Conservation (phyloP, 2,797 vertebrate genomes). For the Garrulus glandarius region DNA sequence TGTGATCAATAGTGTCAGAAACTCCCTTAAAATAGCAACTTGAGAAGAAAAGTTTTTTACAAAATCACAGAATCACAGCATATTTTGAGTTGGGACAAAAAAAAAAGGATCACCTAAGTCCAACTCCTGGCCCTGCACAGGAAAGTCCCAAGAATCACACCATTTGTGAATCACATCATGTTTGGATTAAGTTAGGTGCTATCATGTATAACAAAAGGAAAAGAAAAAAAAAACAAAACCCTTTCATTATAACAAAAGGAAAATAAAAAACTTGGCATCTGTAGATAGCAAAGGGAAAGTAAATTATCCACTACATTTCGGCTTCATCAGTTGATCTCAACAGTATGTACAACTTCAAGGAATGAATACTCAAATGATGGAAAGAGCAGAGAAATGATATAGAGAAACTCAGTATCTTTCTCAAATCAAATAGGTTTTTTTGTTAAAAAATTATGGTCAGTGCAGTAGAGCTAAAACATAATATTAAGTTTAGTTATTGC, state of each 20-base stretch:
- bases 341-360: neutral
- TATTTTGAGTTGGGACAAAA: neutral
- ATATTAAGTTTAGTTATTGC: neutral
- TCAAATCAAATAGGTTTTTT: neutral
- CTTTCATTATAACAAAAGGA: neutral
- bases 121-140: rapidly evolving
- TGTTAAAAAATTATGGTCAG: rapidly evolving
- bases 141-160: neutral
- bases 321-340: neutral
- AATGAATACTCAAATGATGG: neutral
- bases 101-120: neutral
- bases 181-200: neutral
- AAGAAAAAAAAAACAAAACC: neutral
- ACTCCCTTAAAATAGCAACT: neutral
- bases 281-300: neutral
- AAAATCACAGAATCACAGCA: neutral
- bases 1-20: neutral
- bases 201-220: neutral
- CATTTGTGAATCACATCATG: neutral
- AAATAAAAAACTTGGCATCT: neutral
- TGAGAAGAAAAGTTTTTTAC: neutral
- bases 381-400: neutral
- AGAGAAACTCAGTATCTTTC: neutral
- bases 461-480: neutral
- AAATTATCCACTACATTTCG: neutral